These are phyloP conservation scores for Cremastinae sp. DNA, from an alignment of 2,888 invertebrate species.

Conservation along the genomic window DNA sequence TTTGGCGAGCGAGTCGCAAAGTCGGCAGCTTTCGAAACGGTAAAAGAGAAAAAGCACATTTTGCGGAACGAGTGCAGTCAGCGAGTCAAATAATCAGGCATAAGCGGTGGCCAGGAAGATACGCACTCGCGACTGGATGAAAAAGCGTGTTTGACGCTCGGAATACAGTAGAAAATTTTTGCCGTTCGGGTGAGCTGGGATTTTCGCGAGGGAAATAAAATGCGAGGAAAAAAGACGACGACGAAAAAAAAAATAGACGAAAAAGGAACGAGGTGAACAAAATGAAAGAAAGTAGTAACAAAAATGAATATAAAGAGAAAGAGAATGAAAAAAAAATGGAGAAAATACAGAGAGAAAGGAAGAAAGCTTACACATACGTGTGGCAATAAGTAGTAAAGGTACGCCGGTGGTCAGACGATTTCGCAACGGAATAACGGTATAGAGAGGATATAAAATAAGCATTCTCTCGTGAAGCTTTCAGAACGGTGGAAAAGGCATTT, in stretches of 20 bases:
- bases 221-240: too few relatives aligned
- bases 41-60: not conserved
- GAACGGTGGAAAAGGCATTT: conserved; percentile 21
- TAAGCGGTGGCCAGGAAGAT: conserved; percentile 2
- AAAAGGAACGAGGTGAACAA: too few relatives aligned
- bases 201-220: not conserved
- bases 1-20: not conserved
- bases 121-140: not conserved
- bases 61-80: conserved; percentile 19
- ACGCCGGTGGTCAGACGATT: conserved; percentile 46
- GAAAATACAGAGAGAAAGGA: too few relatives aligned
- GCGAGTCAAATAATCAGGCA: conserved; percentile 26
- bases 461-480: conserved; percentile 16
- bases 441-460: conserved; percentile 49
- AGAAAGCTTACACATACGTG: not conserved
- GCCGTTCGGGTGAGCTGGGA: conserved; percentile 26
- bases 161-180: conserved; percentile 46
- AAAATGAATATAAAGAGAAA: too few relatives aligned
- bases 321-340: too few relatives aligned
- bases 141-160: conserved; percentile 4
- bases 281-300: not conserved
- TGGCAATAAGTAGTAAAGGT: conserved; percentile 49
- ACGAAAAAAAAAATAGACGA: too few relatives aligned
- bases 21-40: not conserved
- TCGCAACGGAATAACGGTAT: conserved; percentile 25